Base-by-base conservation (phyloP, 92 coral and sea anemone genomes). In the Scolanthus callimorphus region DNA sequence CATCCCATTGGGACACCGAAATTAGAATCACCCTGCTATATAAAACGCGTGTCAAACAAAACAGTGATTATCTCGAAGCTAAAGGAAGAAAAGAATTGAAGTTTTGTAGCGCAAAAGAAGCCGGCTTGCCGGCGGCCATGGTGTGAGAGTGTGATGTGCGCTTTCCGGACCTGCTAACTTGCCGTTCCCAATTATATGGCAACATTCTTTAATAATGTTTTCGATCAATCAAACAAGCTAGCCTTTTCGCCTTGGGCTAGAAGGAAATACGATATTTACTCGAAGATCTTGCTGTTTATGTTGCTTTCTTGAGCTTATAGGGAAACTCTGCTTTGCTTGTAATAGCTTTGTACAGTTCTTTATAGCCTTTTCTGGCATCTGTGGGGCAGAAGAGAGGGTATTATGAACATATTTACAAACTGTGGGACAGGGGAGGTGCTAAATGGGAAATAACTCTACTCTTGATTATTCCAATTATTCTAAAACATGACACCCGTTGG, bases 181-280 rank as follows among this genome's bases (percentile, higher is more conserved):
- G 50, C 28, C 27, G 70, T 45, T 57, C 70, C 41, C 91, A 86
- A 65, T 70, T 76, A 77, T 58, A 72, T 69, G 55, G 81, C 69
- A 67, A 77, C 79, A 71, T 81, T 81, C 82, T 85, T 77, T 73
- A 69, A 65, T 82, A 79, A 86, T 82, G 79, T 76, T 75, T 34
- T 58, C 71, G 65, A 69, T 74, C 70, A 81, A 81, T 81, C 67
- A 67, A 68, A 46, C 62, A 62, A 71, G 54, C 83, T 77, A 53
- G 63, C 74, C 64, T 55, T 26, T 70, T 86, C 55, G 95, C 95
- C 95, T 81, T 71, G 89, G 95, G 95, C 95, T 17, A 81, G 58
- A 51, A 51, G 59, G 89, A 86, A 86, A 86, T 65, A 66, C 80
- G 95, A 86, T 86, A 78, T 73, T 73, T 60, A 64, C 68, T 12